phyloP scores from a whole-genome alignment of 2,888 invertebrate species.

The Drosophila ezoana region DNA sequence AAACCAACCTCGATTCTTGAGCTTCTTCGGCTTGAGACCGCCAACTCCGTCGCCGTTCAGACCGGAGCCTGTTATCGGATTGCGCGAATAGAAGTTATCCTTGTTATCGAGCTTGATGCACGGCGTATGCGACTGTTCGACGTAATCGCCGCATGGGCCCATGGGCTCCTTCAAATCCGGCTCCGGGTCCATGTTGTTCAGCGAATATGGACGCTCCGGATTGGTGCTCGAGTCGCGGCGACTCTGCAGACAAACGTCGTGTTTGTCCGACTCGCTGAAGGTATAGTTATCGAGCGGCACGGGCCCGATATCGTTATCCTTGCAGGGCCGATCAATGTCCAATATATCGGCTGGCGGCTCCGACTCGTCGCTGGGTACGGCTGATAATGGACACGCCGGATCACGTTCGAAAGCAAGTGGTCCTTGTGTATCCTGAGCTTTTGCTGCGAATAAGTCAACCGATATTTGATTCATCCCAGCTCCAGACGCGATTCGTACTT shows the following conservation, averaged over 20 bases:
- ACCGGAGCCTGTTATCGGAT: slow-evolving; percentile 59
- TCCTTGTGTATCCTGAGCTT: neutral
- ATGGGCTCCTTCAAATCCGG: slow-evolving; percentile 16
- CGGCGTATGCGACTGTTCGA: slow-evolving; percentile 4
- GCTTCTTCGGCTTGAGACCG: slow-evolving; percentile 41
- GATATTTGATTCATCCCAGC: no score
- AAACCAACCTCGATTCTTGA: slow-evolving; percentile 51
- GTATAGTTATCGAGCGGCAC: slow-evolving; percentile 34
- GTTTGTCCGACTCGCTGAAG: slow-evolving; percentile 40
- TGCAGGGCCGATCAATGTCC: slow-evolving; percentile 50
- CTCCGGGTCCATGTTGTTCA: slow-evolving; percentile 31
- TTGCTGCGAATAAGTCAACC: neutral
- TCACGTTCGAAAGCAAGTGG: neutral
- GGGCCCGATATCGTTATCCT: slow-evolving; percentile 7
- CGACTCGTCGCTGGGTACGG: neutral
- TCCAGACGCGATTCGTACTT: neutral
- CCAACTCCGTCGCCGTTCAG: slow-evolving; percentile 52
- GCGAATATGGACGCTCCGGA: slow-evolving; percentile 54
- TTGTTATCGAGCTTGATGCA: slow-evolving; percentile 29
- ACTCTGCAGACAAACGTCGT: slow-evolving; percentile 48
- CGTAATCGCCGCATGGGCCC: slow-evolving; percentile 20
- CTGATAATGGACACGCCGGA: slow-evolving; percentile 21
- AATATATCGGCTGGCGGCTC: slow-evolving; percentile 5
- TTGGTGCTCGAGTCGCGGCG: slow-evolving; percentile 45
- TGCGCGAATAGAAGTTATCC: slow-evolving; percentile 33